Evolutionary conservation across 1,140 invertebrate species (phyloP), one percentile per base, ranked within the genome.

Genomic region (Lethrus apterus): DNA sequence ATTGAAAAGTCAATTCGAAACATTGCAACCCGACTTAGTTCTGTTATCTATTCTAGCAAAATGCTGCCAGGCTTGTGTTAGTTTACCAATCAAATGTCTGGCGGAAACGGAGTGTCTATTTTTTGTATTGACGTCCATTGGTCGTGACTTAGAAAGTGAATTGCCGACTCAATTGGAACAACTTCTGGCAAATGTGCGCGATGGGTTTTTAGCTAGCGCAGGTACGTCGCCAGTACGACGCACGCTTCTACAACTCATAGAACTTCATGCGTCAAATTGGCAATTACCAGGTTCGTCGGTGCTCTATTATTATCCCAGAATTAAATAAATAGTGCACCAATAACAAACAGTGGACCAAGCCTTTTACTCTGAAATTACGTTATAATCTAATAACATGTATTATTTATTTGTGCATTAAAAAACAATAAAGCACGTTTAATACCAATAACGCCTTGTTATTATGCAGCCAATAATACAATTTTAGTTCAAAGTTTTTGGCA

Each of bases 261-360:
- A 93, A 62, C 70, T 93, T 33, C 84, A 88, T 61, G 88, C 89
- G 1, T 86, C 86, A 0, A 80, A 84, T 59, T 93, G 90, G 90
- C 84, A 91, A 63, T 72, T 93, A 32, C 84, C 87, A 13, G 86
- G 87, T 17, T 82, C 85, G 4, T 87, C 89, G 2, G 84, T 92
- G 21, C 77, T 89, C 35, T 93, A 93, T 68, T 93, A 93, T 67
- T 91, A 91, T 66, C 86, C 86, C 33, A 78, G 76, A 49, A 71
- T 73, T 36, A 78, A 77, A 56, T 77, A 58, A 61, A 42, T 5
- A 13, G 13, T 14, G 17, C 17, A 26, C 17, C 3, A 29, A 19
- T 10, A 42, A 14, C 9, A 42, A 29, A 42, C 24, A n/a, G 40
- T 4, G 40, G 40, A 42, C 40, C 40, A 42, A 42, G 11, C n/a